These are phyloP conservation scores for Chaenocephalus aceratus DNA, from an alignment of 2,113 vertebrate genomes.

Conservation along the genomic window DNA sequence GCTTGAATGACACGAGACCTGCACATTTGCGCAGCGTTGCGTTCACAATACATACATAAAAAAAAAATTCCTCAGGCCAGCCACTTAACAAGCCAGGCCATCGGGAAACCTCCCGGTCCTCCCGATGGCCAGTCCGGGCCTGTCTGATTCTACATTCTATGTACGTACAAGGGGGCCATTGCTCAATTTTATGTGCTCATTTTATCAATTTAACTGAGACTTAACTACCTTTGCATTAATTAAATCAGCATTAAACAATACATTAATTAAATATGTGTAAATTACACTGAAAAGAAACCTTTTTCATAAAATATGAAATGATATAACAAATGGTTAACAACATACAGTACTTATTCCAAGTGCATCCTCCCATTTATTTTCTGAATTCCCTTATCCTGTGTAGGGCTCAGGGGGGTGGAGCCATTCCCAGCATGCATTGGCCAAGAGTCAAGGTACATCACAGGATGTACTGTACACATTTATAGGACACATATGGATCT, in stretches of 20 bases:
- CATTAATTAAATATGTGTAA: neutral
- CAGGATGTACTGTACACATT: slow-evolving; percentile 32
- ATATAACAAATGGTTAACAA: neutral
- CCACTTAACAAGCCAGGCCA: no score
- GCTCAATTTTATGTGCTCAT: neutral
- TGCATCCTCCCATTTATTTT: neutral
- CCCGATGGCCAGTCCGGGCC: no score
- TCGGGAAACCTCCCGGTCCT: no score
- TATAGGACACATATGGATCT: slow-evolving; percentile 24
- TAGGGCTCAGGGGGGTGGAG: neutral
- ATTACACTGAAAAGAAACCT: neutral
- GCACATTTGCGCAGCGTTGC: no score
- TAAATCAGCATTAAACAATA: neutral
- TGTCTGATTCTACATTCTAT: neutral
- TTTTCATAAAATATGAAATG: neutral
- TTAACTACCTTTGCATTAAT: slow-evolving; percentile 7
- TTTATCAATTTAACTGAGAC: neutral
- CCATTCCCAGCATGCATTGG: slow-evolving; percentile 23
- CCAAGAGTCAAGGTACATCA: slow-evolving; percentile 16
- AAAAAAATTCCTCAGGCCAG: no score
- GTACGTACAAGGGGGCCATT: neutral
- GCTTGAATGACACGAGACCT: no score
- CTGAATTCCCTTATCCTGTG: neutral
- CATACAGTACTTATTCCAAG: neutral
- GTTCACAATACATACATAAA: no score